phyloP scores from a whole-genome alignment of 2,888 invertebrate species.

The Melangyna quadrimaculata region DNA sequence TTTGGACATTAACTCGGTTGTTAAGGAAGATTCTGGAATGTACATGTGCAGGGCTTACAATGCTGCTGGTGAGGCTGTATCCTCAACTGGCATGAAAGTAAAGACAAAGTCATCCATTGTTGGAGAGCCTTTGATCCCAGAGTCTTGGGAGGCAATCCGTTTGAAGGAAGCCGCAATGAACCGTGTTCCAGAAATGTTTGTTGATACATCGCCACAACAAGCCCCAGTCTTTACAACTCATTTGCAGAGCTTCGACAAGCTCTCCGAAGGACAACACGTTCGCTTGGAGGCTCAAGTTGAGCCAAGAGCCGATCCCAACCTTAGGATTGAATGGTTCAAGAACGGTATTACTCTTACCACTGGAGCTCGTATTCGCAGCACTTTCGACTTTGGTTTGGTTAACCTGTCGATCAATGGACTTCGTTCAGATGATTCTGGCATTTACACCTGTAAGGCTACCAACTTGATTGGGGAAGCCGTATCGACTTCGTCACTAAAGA shows the following conservation, averaged over 20 bases:
- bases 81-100: constrained; percentile 94
- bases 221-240: constrained; percentile 98
- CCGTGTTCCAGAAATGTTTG: constrained; percentile 92
- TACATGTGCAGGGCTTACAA: constrained; percentile 97
- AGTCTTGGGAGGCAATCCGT: constrained; percentile 95
- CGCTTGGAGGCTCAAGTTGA: constrained; percentile 94
- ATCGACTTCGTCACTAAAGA: constrained; percentile 93
- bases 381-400: constrained; percentile 98
- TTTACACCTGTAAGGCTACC: constrained; percentile 96
- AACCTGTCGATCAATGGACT: constrained; percentile 94
- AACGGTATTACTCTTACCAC: constrained; percentile 93
- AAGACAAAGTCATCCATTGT: constrained; percentile 90
- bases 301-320: constrained; percentile 93
- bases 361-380: constrained; percentile 94
- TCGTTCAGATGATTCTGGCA: constrained; percentile 94
- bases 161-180: constrained; percentile 95
- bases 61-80: constrained; percentile 95
- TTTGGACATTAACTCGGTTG: constrained; percentile 93
- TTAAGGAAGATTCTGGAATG: constrained; percentile 93
- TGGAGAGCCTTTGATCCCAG: constrained; percentile 93
- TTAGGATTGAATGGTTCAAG: constrained; percentile 95
- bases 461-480: constrained; percentile 97
- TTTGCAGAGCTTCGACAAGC: constrained; percentile 90
- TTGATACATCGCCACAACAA: constrained; percentile 92
- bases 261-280: constrained; percentile 93